Base-by-base conservation (phyloP, 2,888 invertebrate genomes). In the Chymomyza amoena region DNA sequence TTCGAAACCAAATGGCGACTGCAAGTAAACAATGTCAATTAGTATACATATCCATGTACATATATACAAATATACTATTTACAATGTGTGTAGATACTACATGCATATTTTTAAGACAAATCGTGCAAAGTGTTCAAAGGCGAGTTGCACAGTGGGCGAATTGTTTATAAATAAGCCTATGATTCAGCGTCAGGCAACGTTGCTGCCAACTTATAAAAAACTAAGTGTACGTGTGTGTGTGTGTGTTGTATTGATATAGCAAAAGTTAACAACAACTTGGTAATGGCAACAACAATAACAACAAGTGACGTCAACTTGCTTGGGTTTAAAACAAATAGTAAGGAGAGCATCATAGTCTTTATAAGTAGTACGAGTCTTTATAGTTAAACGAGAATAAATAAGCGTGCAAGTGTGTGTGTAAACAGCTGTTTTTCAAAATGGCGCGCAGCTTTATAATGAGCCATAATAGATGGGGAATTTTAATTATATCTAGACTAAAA, bases 1-100 rank as follows among this genome's bases (percentile, higher is more conserved):
- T 74, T 90, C 91, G 66, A 91, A 91, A 68, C 90, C 90, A 87
- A 92, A 92, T 68, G 88, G 84, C 80, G 90, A 89, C 91, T 91
- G 86, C 15, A 72, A 76, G 36, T 60, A 28, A 7, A 61, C 36
- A 7, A 36, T 10, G n/a, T 20, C 61, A 63, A 32, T 64, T 61
- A 69, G 64, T 61, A 45, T 13, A 45, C 39, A 45, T 13, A 13
- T 9, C 7, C 54, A 54, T 13, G 54, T 20, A 54, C 1, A 54
- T 32, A 54, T 5, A 54, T 32, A 7, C 32, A 5, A 54, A 54
- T 54, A 54, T 54, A 15, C 54, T 59, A 13, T 59, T 32, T 32
- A 32, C 32, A 32, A 10, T 45, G 39, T 45, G 39, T 45, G 10
- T 45, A 13, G 39, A 13, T 45, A 45, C 39, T 45, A 13, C 6